Percentiles rank a stretch among this genome's conserved stretches.
These are phyloP conservation scores for Carcina quercana DNA, from an alignment of 2,888 invertebrate species.

Conservation along the genomic window DNA sequence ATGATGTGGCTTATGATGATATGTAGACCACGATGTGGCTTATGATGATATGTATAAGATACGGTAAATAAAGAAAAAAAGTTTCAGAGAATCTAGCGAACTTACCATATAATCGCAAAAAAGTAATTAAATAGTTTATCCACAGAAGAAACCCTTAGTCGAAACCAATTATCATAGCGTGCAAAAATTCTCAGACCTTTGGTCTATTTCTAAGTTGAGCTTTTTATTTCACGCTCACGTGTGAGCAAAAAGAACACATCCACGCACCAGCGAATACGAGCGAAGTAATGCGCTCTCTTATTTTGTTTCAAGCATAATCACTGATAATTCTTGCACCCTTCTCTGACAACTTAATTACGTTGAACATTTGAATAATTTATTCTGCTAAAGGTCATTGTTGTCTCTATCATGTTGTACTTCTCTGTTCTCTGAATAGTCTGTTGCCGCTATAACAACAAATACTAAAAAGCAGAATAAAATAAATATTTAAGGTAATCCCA, in stretches of 20 bases:
- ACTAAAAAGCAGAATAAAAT: too few species aligned
- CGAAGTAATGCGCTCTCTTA: constrained; percentile 9
- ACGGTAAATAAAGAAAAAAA: too few species aligned
- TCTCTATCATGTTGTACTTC: too few species aligned
- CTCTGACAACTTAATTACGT: constrained; percentile 26
- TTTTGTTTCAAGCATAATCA: constrained; percentile 10
- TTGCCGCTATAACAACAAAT: too few species aligned
- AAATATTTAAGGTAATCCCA: too few species aligned
- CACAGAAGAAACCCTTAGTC: constrained; percentile 2
- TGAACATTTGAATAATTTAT: constrained; percentile 12
- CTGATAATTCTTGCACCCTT: constrained; percentile 25
- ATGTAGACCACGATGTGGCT: too few species aligned
- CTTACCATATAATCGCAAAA: too few species aligned
- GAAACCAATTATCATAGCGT: constrained; percentile 10
- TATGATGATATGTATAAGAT: too few species aligned
- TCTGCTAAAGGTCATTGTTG: constrained; percentile 11
- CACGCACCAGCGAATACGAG: constrained; percentile 15
- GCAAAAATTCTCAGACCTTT: constrained; percentile 9
- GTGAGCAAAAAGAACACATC: constrained; percentile 17
- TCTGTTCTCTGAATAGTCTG: too few species aligned
- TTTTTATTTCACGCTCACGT: constrained; percentile 1
- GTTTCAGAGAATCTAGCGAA: too few species aligned
- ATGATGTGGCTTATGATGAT: too few species aligned
- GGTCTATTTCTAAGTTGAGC: neutral
- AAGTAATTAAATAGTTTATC: too few species aligned